Percentiles rank a stretch among this genome's conserved stretches.
phyloP scores from a whole-genome alignment of 1,140 invertebrate species.

The Aphis craccivora region DNA sequence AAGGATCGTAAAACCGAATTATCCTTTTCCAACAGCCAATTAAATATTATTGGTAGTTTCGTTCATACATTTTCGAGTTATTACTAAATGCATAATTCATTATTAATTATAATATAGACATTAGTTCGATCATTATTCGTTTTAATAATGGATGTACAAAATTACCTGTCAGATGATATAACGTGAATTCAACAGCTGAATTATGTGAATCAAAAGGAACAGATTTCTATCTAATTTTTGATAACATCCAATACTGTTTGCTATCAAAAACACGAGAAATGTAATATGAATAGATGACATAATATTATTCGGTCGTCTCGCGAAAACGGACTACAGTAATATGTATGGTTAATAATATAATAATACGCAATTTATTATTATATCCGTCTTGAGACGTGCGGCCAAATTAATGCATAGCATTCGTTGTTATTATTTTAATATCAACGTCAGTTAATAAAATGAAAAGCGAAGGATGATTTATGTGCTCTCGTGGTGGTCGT shows the following conservation, averaged over 20 bases:
- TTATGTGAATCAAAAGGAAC: neutral
- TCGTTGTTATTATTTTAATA: constrained; percentile 22
- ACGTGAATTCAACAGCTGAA: neutral
- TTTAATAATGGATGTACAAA: neutral
- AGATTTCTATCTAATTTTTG: neutral
- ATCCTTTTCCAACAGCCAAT: neutral
- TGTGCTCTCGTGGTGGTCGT: constrained; percentile 18
- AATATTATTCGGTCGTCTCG: too few relatives aligned
- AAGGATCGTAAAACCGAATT: neutral
- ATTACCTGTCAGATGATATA: neutral
- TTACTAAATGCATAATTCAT: neutral
- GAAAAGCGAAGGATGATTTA: constrained; percentile 26
- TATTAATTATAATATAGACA: neutral
- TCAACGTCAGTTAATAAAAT: neutral
- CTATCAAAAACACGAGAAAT: too few relatives aligned
- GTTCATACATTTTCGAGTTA: neutral
- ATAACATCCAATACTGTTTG: neutral
- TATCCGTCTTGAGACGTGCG: neutral
- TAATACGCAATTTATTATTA: neutral
- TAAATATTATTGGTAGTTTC: neutral
- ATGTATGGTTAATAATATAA: neutral
- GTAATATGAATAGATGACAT: too few relatives aligned
- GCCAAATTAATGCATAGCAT: neutral
- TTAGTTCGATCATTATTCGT: neutral
- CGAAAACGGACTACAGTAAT: neutral